Conservation (phyloP, 2,888 invertebrate species). For the Operophtera brumata region DNA sequence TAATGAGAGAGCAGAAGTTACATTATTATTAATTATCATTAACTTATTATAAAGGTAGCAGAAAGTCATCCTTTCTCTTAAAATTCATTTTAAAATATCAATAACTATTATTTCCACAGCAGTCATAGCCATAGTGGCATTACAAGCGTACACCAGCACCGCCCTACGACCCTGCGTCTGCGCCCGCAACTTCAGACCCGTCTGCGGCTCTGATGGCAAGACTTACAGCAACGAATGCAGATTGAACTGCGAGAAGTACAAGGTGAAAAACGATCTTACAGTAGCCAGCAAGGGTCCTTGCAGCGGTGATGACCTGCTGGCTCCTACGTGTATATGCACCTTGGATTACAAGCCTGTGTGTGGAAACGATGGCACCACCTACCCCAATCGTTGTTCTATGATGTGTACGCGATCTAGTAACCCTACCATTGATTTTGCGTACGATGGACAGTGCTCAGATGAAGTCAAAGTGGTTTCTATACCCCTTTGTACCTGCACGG, state of each 20-base stretch:
- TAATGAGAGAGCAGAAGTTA: no score
- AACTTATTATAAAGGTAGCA: no score
- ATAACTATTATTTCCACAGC: conserved; percentile 34
- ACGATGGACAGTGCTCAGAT: conserved; percentile 29
- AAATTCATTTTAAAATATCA: no score
- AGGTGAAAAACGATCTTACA: background rate
- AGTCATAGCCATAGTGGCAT: conserved; percentile 39
- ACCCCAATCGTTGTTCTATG: conserved; percentile 44
- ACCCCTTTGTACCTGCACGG: conserved; percentile 36
- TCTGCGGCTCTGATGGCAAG: conserved; percentile 82
- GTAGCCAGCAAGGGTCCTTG: background rate
- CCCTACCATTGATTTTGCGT: conserved; percentile 22
- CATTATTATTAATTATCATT: no score
- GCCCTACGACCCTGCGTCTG: conserved; percentile 52
- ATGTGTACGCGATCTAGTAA: conserved; percentile 28
- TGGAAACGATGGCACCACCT: conserved; percentile 45
- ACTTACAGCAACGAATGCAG: conserved; percentile 80
- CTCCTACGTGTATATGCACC: conserved; percentile 37
- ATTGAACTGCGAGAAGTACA: conserved; percentile 26
- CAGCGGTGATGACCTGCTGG: background rate
- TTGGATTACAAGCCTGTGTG: conserved; percentile 43
- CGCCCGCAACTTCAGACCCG: conserved; percentile 57
- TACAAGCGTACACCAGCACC: conserved; percentile 34
- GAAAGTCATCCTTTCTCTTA: no score
- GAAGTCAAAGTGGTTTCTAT: conserved; percentile 19